phyloP scores from a whole-genome alignment of 2,797 vertebrate genomes.

The Coranthus polyacanthus region DNA sequence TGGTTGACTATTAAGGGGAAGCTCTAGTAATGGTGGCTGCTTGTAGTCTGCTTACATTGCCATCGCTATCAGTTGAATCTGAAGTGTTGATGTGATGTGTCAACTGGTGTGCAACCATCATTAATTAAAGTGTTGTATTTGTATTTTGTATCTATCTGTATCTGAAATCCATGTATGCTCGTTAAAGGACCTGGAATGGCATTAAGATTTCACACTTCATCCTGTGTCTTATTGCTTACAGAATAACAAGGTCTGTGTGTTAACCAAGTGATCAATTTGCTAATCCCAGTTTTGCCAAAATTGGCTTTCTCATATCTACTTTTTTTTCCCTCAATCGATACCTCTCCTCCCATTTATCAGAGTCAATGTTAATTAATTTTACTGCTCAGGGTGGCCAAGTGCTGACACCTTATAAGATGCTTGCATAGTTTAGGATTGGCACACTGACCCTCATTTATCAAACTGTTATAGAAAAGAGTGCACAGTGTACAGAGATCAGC shows the following conservation, averaged over 20 bases:
- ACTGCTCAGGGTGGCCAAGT: not conserved
- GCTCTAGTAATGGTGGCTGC: no score
- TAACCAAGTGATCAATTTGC: constrained; percentile 32
- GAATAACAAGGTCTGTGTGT: not conserved
- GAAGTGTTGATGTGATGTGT: no score
- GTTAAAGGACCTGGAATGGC: no score
- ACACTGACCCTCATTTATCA: constrained; percentile 23
- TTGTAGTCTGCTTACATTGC: no score
- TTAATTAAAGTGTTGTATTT: no score
- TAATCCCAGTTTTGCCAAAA: constrained; percentile 30
- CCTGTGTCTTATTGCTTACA: constrained; percentile 6
- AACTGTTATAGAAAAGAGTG: constrained; percentile 5
- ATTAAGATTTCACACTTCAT: no score
- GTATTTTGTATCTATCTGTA: no score
- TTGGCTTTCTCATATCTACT: constrained; percentile 13
- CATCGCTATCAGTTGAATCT: no score
- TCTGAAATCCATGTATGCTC: no score
- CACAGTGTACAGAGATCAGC: not conserved
- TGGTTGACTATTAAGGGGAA: no score
- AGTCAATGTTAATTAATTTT: constrained; percentile 33
- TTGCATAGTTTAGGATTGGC: constrained; percentile 16
- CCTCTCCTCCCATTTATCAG: constrained; percentile 29
- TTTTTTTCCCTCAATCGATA: constrained; percentile 11
- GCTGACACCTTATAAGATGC: constrained; percentile 39
- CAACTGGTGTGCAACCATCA: no score